phyloP scores from a whole-genome alignment of 2,888 invertebrate genomes.

The Chamaedrilus cognettii region DNA sequence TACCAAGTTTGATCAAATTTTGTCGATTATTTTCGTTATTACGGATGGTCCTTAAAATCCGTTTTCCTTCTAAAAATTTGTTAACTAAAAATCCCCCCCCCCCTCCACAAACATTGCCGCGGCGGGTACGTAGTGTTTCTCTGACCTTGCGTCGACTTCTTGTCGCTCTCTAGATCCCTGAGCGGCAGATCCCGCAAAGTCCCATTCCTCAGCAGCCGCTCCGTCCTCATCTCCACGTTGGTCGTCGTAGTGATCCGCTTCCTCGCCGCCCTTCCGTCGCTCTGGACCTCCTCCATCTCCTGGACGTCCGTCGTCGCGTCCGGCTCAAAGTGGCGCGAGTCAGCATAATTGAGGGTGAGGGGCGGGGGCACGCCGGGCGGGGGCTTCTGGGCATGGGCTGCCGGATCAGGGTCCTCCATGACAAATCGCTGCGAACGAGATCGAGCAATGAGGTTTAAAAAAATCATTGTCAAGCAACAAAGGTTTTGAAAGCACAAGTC shows the following conservation, averaged over 20 bases:
- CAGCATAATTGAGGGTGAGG: conserved; percentile 9
- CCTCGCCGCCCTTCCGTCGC: conserved; percentile 40
- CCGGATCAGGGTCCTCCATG: conserved; percentile 42
- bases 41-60: no score
- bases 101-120: no score
- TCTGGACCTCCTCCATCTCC: conserved; percentile 38
- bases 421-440: conserved; percentile 28
- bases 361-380: neutral
- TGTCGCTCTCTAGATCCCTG: conserved; percentile 16
- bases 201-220: conserved; percentile 36
- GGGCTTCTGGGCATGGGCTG: no score
- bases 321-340: conserved; percentile 1
- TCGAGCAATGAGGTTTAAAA: no score
- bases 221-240: conserved; percentile 36
- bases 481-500: no score
- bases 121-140: no score
- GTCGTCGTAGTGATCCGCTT: conserved; percentile 36
- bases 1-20: no score
- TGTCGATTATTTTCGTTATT: no score
- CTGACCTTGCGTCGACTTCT: no score
- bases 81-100: no score
- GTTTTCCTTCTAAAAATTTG: no score
- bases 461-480: no score
- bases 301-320: conserved; percentile 29
- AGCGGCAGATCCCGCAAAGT: conserved; percentile 10